Conservation (phyloP, 1,140 invertebrate genomes). For the Palaemon carinicauda region DNA sequence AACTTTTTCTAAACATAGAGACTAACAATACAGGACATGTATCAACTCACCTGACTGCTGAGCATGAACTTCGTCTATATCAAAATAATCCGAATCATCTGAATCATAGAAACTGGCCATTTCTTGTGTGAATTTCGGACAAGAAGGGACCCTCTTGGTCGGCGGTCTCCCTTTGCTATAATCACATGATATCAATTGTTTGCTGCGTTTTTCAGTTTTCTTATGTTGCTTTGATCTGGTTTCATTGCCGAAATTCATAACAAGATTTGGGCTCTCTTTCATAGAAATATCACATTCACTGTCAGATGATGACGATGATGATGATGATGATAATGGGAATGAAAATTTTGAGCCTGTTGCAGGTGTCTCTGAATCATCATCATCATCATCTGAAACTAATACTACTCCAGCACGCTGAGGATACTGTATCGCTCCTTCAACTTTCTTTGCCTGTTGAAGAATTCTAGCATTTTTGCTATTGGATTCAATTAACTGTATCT, state of each 20-base stretch:
- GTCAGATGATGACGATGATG: not conserved
- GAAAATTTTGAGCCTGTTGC: too few species aligned
- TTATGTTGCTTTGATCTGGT: not conserved
- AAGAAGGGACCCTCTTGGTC: not conserved
- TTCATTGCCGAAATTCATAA: not conserved
- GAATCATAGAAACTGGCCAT: not conserved
- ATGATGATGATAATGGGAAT: not conserved
- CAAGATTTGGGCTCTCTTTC: not conserved
- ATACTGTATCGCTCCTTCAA: too few species aligned
- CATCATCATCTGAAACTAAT: too few species aligned
- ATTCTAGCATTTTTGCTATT: too few species aligned
- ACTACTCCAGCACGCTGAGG: too few species aligned
- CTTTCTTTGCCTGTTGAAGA: too few species aligned
- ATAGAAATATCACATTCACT: not conserved
- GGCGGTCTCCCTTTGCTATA: not conserved
- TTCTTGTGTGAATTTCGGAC: not conserved
- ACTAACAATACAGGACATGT: not conserved
- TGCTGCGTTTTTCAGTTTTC: not conserved
- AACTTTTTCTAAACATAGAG: too few species aligned
- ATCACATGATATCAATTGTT: not conserved
- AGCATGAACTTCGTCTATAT: not conserved
- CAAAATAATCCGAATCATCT: not conserved
- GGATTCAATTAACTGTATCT: too few species aligned
- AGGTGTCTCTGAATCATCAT: too few species aligned
- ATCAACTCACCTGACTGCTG: not conserved